Conservation (phyloP, 2,888 invertebrate genomes). For the Listrodromus nycthemerus region DNA sequence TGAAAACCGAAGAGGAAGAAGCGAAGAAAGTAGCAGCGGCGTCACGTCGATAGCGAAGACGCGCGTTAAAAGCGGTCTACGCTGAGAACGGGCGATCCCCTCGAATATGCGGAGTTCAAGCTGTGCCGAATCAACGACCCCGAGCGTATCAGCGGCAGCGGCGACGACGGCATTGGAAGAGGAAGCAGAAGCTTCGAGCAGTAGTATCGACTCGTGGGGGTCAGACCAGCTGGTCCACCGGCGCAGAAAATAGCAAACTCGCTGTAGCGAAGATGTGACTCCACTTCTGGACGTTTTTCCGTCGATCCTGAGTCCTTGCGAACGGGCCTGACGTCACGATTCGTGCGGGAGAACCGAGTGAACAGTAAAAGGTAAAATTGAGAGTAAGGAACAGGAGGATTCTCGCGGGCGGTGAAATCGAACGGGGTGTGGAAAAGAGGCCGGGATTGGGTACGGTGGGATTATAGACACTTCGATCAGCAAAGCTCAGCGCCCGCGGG, state of each 20-base stretch:
- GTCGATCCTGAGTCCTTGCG: neutral
- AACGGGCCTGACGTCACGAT: neutral
- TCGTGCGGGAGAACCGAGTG: slow-evolving; percentile 37
- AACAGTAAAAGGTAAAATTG: neutral
- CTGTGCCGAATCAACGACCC: slow-evolving; percentile 63
- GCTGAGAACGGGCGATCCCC: slow-evolving; percentile 35
- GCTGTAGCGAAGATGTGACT: slow-evolving; percentile 42
- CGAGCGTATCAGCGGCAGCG: slow-evolving; percentile 27
- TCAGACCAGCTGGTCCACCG: slow-evolving; percentile 51
- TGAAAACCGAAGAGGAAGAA: slow-evolving; percentile 25
- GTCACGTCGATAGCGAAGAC: slow-evolving; percentile 50
- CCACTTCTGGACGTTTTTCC: neutral
- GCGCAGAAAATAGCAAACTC: slow-evolving; percentile 26
- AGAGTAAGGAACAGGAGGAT: neutral
- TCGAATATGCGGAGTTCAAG: slow-evolving; percentile 60
- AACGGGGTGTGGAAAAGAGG: neutral
- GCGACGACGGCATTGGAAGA: slow-evolving; percentile 11
- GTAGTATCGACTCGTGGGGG: slow-evolving; percentile 43
- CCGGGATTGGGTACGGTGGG: neutral
- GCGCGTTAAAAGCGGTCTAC: neutral
- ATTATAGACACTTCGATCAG: neutral
- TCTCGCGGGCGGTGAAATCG: neutral
- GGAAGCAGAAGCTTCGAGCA: slow-evolving; percentile 6
- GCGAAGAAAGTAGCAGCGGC: neutral
- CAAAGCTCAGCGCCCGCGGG: neutral